Conservation (phyloP, 1,140 invertebrate genomes). For the Leptonema lineaticorne region DNA sequence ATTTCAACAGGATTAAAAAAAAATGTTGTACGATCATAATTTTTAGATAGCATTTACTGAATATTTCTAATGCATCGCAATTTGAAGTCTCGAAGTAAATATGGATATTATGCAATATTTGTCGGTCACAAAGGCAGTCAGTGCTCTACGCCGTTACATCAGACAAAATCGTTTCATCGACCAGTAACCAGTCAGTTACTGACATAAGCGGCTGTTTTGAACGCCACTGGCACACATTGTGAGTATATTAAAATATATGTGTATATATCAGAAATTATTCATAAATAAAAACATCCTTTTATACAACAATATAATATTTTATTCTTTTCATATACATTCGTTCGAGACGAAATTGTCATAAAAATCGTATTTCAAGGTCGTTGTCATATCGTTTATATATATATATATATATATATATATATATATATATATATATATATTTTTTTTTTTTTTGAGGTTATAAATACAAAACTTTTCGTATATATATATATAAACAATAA, state of each 20-base stretch:
- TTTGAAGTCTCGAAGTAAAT: no score
- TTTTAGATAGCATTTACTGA: no score
- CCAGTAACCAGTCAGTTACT: conserved; percentile 21
- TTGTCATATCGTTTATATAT: background rate
- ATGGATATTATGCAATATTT: conserved; percentile 29
- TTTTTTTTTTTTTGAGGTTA: no score
- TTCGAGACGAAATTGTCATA: background rate
- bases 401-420: background rate
- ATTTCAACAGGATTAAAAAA: no score
- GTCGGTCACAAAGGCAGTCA: conserved; percentile 8
- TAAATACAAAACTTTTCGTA: no score
- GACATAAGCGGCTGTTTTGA: conserved; percentile 4
- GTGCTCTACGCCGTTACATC: conserved; percentile 21
- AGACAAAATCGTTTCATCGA: background rate
- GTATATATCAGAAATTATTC: background rate
- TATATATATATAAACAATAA: no score
- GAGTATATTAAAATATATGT: background rate
- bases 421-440: background rate
- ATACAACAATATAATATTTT: background rate
- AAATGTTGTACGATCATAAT: no score
- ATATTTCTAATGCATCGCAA: no score
- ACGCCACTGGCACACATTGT: background rate
- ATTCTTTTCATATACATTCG: background rate
- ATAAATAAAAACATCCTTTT: no score
- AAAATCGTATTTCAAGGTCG: no score